A percentile compares a stretch with the other conserved stretches of the same genome.
phyloP scores from a whole-genome alignment of 2,888 invertebrate genomes.

The Cosmia trapezina region DNA sequence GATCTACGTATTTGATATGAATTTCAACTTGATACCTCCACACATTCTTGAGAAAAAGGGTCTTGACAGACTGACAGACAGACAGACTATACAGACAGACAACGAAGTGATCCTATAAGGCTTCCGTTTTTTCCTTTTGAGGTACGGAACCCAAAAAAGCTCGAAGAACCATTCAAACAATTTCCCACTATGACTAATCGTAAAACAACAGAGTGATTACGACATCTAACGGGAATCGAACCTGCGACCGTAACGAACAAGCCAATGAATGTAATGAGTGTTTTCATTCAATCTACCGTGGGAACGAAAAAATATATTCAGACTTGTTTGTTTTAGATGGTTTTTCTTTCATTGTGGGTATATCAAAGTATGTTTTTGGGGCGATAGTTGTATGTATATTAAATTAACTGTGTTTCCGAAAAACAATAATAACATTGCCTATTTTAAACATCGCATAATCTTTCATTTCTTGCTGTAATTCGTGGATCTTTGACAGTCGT shows the following conservation, averaged over 20 bases:
- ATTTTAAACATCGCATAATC: not conserved
- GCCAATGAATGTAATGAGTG: conserved; percentile 41
- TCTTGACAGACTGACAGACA: no score
- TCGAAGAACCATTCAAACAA: conserved; percentile 23
- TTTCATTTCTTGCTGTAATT: no score
- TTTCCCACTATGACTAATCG: conserved; percentile 39
- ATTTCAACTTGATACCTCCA: no score
- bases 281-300: conserved; percentile 58
- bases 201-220: conserved; percentile 53
- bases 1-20: no score
- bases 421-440: not conserved
- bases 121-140: no score
- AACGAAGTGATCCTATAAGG: no score
- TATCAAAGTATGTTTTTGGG: not conserved
- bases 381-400: not conserved
- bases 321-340: conserved; percentile 12
- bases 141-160: not conserved
- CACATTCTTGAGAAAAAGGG: no score
- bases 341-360: conserved; percentile 21
- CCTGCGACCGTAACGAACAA: conserved; percentile 55
- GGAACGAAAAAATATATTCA: conserved; percentile 33
- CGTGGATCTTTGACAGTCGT: no score
- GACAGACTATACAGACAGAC: no score
- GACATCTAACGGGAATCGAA: conserved; percentile 50
- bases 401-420: no score